Conservation (phyloP, 1,140 invertebrate genomes). For the Macrostomum lignano region DNA sequence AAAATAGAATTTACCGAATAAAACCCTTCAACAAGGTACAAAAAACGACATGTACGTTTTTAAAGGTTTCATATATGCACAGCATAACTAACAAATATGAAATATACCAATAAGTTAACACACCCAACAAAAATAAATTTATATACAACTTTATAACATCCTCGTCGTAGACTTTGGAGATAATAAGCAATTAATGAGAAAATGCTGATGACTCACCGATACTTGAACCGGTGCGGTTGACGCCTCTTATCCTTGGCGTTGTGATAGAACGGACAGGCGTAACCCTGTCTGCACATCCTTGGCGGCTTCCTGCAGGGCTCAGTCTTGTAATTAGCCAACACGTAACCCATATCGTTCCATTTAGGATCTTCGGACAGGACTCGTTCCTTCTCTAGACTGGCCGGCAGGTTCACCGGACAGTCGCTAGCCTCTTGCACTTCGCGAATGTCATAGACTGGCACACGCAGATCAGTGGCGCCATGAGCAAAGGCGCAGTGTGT, state of each 20-base stretch:
- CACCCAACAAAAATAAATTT: too few relatives aligned
- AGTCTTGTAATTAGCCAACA: conserved; percentile 59
- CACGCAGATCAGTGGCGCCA: conserved; percentile 64
- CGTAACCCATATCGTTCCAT: conserved; percentile 43
- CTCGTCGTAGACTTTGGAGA: too few relatives aligned
- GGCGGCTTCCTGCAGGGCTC: conserved; percentile 83
- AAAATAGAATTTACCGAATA: too few relatives aligned
- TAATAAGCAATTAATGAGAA: too few relatives aligned
- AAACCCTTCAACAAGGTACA: too few relatives aligned
- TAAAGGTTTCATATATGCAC: too few relatives aligned
- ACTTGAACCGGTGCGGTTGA: conserved; percentile 54
- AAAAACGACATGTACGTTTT: too few relatives aligned
- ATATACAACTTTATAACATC: too few relatives aligned
- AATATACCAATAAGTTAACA: too few relatives aligned
- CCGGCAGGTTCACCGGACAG: conserved; percentile 1
- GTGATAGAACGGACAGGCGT: conserved; percentile 91
- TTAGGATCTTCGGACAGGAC: conserved; percentile 90
- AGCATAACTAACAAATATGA: too few relatives aligned
- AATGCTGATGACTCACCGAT: too few relatives aligned
- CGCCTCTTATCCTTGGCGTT: conserved; percentile 74
- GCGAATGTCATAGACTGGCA: conserved; percentile 72
- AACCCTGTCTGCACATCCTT: conserved; percentile 75
- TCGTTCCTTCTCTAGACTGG: conserved; percentile 23
- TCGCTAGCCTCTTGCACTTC: conserved; percentile 33
- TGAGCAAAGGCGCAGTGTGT: conserved; percentile 81